Conservation (phyloP, 2,888 invertebrate species). For the Acleris sparsana region DNA sequence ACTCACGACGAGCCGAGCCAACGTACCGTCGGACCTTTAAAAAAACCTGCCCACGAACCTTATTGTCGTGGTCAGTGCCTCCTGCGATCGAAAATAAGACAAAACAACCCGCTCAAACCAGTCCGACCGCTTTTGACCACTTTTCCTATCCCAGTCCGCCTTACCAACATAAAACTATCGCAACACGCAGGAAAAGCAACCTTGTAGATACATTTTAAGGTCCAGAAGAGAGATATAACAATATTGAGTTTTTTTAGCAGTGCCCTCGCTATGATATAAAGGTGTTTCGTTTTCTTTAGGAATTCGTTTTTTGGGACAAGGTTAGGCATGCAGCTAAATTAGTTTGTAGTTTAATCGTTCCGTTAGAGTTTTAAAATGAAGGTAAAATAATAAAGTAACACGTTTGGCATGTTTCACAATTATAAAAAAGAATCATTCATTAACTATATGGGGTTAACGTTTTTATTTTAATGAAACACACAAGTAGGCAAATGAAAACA, state of each 20-base stretch:
- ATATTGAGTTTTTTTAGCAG: slow-evolving; percentile 38
- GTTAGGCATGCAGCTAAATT: slow-evolving; percentile 48
- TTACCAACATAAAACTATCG: slow-evolving; percentile 37
- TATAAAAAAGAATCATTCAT: no score
- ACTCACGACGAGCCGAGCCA: slow-evolving; percentile 4
- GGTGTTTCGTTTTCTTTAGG: slow-evolving; percentile 79
- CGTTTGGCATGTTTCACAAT: no score
- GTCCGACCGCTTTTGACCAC: slow-evolving; percentile 69
- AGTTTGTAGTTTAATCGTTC: slow-evolving; percentile 30
- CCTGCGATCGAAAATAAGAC: slow-evolving; percentile 79
- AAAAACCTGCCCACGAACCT: slow-evolving; percentile 72
- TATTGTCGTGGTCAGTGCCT: slow-evolving; percentile 83
- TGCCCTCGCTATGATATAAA: slow-evolving; percentile 68
- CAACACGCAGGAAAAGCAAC: slow-evolving; percentile 29
- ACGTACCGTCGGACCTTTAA: slow-evolving; percentile 43
- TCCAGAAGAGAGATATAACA: slow-evolving; percentile 34
- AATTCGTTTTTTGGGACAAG: slow-evolving; percentile 58
- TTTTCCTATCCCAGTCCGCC: slow-evolving; percentile 59
- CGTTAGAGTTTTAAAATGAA: slow-evolving; percentile 9
- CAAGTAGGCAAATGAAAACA: no score
- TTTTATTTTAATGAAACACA: no score
- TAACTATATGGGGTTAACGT: no score
- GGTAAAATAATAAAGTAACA: background rate
- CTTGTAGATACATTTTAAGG: slow-evolving; percentile 46
- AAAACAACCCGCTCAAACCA: slow-evolving; percentile 65